Evolutionary conservation across 2,888 invertebrate species (phyloP).

Genomic region (Melanostoma scalare): DNA sequence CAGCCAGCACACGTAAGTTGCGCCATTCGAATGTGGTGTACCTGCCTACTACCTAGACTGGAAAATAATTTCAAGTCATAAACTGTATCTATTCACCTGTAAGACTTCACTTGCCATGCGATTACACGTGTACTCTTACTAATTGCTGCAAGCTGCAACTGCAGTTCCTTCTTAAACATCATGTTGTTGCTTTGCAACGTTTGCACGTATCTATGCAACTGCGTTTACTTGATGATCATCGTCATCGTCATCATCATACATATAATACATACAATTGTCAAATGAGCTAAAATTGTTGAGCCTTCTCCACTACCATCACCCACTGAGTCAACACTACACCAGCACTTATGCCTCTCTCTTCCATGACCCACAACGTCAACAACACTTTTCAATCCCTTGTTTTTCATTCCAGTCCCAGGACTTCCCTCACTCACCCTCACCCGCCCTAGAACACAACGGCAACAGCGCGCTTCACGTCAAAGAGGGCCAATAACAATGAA

Average conservation of each 20-base stretch:
- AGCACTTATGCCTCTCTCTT: constrained; percentile 60
- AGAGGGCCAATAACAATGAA: constrained; percentile 19
- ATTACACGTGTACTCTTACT: constrained; percentile 69
- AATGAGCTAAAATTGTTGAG: constrained; percentile 63
- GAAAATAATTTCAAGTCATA: constrained; percentile 46
- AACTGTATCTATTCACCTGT: constrained; percentile 46
- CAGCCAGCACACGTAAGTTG: too few relatives aligned
- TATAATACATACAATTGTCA: constrained; percentile 37
- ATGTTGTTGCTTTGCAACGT: neutral
- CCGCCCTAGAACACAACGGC: neutral
- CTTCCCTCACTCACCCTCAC: too few relatives aligned
- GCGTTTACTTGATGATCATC: constrained; percentile 49
- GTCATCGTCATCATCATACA: constrained; percentile 39
- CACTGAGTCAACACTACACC: constrained; percentile 29
- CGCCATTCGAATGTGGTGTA: too few relatives aligned
- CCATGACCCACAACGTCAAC: constrained; percentile 68
- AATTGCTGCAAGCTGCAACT: constrained; percentile 64
- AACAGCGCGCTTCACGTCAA: neutral
- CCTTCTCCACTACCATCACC: constrained; percentile 30
- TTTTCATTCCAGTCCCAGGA: neutral
- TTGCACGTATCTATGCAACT: neutral
- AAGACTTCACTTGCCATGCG: constrained; percentile 55
- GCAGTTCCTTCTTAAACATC: constrained; percentile 22
- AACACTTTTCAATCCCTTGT: constrained; percentile 54
- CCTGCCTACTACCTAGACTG: too few relatives aligned